Evolutionary conservation across 2,797 vertebrate species (phyloP).

Genomic region (Acipenser ruthenus): DNA sequence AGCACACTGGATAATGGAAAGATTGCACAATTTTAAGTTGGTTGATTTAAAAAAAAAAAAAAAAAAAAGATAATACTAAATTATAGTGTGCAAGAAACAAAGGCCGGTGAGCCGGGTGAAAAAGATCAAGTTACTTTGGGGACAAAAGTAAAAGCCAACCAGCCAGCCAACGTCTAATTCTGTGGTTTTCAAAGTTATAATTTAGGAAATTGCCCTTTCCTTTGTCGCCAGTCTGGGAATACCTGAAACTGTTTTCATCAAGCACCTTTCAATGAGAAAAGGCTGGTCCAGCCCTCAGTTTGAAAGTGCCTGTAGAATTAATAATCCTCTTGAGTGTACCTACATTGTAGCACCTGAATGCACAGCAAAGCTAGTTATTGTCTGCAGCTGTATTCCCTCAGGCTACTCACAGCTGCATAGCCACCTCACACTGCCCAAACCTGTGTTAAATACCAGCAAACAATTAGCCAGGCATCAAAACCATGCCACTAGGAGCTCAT

Average conservation of each 20-base stretch:
- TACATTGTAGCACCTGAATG: constrained; percentile 56
- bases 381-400: constrained; percentile 29
- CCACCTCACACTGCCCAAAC: constrained; percentile 31
- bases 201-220: constrained; percentile 33
- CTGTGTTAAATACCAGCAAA: constrained; percentile 13
- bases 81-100: too few species aligned
- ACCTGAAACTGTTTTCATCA: constrained; percentile 53
- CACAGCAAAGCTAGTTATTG: constrained; percentile 58
- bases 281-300: constrained; percentile 45
- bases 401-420: constrained; percentile 33
- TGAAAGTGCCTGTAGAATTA: constrained; percentile 53
- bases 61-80: too few species aligned
- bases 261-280: constrained; percentile 51
- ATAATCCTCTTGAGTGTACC: constrained; percentile 55
- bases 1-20: too few species aligned
- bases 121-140: too few species aligned
- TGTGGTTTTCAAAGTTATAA: constrained; percentile 14
- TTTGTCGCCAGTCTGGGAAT: constrained; percentile 26
- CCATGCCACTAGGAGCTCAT: constrained; percentile 45
- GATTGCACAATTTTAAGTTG: too few species aligned
- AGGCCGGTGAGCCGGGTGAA: too few species aligned
- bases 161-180: too few species aligned
- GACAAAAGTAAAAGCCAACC: too few species aligned
- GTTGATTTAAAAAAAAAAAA: too few species aligned
- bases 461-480: constrained; percentile 53